Evolutionary conservation across 2,797 vertebrate genomes (phyloP).

Genomic region (Danio albolineatus): DNA sequence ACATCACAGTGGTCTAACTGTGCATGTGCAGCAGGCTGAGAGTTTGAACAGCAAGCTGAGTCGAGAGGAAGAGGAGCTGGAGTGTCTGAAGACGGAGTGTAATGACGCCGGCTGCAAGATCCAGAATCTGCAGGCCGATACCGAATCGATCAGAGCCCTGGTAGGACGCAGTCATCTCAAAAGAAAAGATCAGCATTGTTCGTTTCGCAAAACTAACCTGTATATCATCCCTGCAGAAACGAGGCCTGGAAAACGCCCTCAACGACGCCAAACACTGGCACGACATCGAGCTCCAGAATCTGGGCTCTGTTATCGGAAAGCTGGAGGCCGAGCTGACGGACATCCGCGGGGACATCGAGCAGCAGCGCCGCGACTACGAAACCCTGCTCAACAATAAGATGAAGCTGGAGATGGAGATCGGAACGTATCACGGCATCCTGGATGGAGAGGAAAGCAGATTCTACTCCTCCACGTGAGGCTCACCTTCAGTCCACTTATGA

Average conservation of each 20-base stretch:
- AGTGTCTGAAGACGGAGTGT: constrained; percentile 84
- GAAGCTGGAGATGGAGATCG: constrained; percentile 88
- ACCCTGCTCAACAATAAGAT: constrained; percentile 83
- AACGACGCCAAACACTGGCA: constrained; percentile 91
- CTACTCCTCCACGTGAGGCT: constrained; percentile 61
- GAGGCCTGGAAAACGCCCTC: constrained; percentile 90
- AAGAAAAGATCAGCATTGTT: not conserved
- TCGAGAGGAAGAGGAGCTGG: constrained; percentile 86
- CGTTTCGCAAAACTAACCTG: not conserved
- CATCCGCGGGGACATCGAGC: constrained; percentile 84
- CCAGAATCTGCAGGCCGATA: constrained; percentile 92
- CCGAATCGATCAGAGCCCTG: constrained; percentile 80
- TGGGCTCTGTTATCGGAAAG: constrained; percentile 86
- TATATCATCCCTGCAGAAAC: constrained; percentile 80
- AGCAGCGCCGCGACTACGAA: constrained; percentile 85
- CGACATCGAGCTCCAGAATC: constrained; percentile 90
- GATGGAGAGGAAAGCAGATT: constrained; percentile 88
- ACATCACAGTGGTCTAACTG: not conserved
- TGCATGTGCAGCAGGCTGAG: constrained; percentile 73
- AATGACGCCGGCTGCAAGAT: constrained; percentile 85
- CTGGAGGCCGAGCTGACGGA: constrained; percentile 90
- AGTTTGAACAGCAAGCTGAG: constrained; percentile 73
- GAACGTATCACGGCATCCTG: constrained; percentile 87
- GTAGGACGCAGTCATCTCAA: constrained; percentile 46
- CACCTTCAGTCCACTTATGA: not conserved